A percentile compares a stretch with the other conserved stretches of the same genome.
phyloP scores from a whole-genome alignment of 2,113 vertebrate species.

The Tragelaphus scriptus region DNA sequence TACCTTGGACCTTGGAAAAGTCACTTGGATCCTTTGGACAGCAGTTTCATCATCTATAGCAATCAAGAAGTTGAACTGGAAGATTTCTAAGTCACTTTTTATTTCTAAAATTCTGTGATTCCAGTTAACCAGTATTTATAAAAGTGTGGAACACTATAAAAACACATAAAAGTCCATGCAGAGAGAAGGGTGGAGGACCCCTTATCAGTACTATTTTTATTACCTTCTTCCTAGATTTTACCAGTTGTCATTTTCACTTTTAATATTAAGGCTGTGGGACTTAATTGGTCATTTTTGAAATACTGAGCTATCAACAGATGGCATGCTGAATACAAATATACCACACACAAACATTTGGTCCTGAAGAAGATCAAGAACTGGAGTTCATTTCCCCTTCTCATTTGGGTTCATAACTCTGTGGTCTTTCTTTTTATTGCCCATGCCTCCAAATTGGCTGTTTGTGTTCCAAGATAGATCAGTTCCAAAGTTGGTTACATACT shows the following conservation, averaged over 20 bases:
- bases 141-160: not conserved
- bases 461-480: not conserved
- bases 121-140: not conserved
- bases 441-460: not conserved
- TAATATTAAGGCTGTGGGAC: not conserved
- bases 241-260: not conserved
- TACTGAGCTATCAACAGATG: not conserved
- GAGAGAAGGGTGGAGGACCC: not conserved
- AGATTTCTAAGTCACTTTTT: not conserved
- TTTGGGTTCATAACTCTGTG: not conserved
- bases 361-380: not conserved
- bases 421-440: not conserved
- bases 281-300: not conserved
- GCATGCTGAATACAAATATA: not conserved
- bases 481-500: not conserved
- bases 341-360: not conserved
- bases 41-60: not conserved
- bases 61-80: not conserved
- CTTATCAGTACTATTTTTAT: not conserved
- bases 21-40: not conserved
- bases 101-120: not conserved
- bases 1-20: not conserved
- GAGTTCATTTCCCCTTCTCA: not conserved
- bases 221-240: not conserved
- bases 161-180: not conserved